Evolutionary conservation across 2,113 vertebrate genomes (phyloP), one percentile per base, ranked within the genome.

Genomic region (Hippoglossus stenolepis): DNA sequence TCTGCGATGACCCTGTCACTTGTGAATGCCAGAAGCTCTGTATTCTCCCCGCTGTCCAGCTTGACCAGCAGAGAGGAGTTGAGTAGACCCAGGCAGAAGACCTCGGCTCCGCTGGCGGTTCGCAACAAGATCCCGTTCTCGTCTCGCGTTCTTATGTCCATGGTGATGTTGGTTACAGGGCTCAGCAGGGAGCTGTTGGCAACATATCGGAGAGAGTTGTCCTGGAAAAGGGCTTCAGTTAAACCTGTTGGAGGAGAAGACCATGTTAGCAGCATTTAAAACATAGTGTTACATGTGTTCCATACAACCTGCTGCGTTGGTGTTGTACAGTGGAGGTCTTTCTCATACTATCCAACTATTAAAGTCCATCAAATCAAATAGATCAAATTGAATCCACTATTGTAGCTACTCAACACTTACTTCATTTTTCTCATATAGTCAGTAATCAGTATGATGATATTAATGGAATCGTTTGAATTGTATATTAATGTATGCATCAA

Each of bases 141-240:
- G 3, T 97, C 96, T 0, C 97, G 95, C 0, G 98, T 98, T 24
- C 96, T 94, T 86, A 99, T 87, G 23, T 93, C 86, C 85, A 99
- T 0, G 0, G 91, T 95, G 73, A 99, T 79, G 43, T 74, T 90
- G 31, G 90, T 94, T 21, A 98, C 93, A 0, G 91, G 66, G 20
- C 23, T 80, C 1, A 73, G 80, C 14, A 95, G 85, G 0, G 96
- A 95, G 0, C 83, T 17, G 8, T 95, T 96, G 78, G 94, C 88
- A 3, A 79, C 80, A 69, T 95, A 99, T 38, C 93, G 94, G 0
- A 94, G 86, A 58, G 91, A 83, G 0, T 93, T 92, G 86, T 95
- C 93, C 20, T 93, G 75, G 53, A 98, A 98, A 0, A 94, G 95
- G 65, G 96, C 95, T 5, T 96, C 95, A 11, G 95, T 94, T 76